phyloP scores from a whole-genome alignment of 2,797 vertebrate genomes.

The Xiphorhynchus erythropygius region DNA sequence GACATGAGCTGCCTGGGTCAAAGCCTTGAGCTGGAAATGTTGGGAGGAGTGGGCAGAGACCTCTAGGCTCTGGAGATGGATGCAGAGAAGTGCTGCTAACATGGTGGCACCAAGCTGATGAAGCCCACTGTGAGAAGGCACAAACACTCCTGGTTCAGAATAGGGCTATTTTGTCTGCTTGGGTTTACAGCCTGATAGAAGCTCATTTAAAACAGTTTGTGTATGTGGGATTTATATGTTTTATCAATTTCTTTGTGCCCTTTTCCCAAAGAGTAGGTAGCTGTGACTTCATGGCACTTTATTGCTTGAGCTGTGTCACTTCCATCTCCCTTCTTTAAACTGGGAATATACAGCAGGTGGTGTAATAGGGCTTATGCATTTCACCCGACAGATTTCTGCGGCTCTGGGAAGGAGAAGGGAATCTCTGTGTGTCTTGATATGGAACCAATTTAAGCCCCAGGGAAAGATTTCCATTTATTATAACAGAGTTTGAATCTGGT shows the following conservation, averaged over 20 bases:
- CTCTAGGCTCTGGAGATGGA: fast-evolving
- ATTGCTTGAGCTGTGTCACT: neutral
- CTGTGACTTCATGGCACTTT: neutral
- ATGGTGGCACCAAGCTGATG: fast-evolving
- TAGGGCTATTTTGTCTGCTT: neutral
- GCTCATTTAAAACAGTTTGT: neutral
- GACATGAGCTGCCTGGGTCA: fast-evolving
- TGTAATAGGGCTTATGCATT: neutral
- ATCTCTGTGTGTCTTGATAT: neutral
- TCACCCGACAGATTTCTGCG: neutral
- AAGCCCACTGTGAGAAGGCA: neutral
- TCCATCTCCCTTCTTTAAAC: neutral
- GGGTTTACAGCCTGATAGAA: neutral
- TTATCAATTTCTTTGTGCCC: neutral
- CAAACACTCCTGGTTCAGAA: neutral
- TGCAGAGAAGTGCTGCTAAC: neutral
- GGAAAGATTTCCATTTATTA: neutral
- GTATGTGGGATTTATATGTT: fast-evolving
- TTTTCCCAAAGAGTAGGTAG: neutral
- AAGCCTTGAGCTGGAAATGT: neutral
- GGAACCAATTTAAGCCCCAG: neutral
- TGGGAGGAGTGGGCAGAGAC: neutral
- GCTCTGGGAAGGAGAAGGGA: neutral
- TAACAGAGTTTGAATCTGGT: neutral
- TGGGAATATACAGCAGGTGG: neutral